Base-by-base conservation (phyloP, 2,797 vertebrate species). In the Gallirallus australis region DNA sequence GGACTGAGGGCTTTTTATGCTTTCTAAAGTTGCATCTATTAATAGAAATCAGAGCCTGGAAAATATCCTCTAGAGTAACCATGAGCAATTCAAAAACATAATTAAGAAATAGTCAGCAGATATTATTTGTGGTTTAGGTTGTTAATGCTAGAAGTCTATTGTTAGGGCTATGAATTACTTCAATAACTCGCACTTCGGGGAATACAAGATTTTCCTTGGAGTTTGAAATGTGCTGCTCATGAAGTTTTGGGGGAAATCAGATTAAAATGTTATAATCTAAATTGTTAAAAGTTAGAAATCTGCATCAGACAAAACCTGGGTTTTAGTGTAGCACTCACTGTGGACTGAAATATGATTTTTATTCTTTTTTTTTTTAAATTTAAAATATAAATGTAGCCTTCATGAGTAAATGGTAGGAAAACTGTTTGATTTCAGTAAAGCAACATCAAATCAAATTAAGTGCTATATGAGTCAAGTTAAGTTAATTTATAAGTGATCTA, bases 1-100 rank as follows among this genome's bases (percentile, higher is more conserved):
- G 54, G 81, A 86, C 70, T 93, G 66, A 79, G 37, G 37, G 11
- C 15, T 40, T 90, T 93, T 95, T 86, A 83, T 78, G 73, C 82
- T 90, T 71, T 91, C 93, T 89, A 95, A 77, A 97, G 47, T 42
- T 92, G n/a, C 27, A 7, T 86, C 91, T 95, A 96, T 97, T 97
- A 96, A 97, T 95, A 97, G 96, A 97, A 94, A 50, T 82, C 14
- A 80, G 73, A 96, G 64, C 69, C 87, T 96, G 81, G 95, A 97
- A 91, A 96, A 91, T 79, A 83, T 96, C 94, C 82, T 95, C 79
- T 86, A 69, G 39, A 88, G 78, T 89, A 96, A 73, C 54, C 64
- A 83, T 85, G 89, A 68, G 76, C 63, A 94, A 76, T 96, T 91
- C 59, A 93, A 86, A 93, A 90, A 39, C 81, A 42, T 95, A 96